phyloP scores from a whole-genome alignment of 2,888 invertebrate species.

The Argyresthia albistria region DNA sequence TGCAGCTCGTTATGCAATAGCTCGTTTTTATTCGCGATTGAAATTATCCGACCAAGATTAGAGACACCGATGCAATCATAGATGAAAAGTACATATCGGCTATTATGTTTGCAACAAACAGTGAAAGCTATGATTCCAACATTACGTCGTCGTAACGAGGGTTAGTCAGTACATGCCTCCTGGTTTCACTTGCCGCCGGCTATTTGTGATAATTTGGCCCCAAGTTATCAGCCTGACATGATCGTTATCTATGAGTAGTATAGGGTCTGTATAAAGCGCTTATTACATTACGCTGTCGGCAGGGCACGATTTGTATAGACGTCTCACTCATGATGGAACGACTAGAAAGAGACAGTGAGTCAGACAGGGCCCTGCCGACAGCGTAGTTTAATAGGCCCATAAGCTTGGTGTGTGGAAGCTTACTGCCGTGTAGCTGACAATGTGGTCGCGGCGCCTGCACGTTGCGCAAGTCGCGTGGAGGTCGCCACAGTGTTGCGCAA shows the following conservation, averaged over 20 bases:
- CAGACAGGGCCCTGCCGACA: too few relatives aligned
- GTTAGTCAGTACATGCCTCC: too few relatives aligned
- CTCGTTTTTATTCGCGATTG: neutral
- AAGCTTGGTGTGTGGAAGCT: neutral
- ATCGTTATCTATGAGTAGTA: too few relatives aligned
- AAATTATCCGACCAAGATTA: neutral
- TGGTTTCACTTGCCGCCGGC: neutral
- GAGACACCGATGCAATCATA: neutral
- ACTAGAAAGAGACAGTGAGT: too few relatives aligned
- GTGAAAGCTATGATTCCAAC: neutral
- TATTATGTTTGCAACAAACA: neutral
- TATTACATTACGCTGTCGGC: too few relatives aligned
- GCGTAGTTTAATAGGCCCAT: too few relatives aligned
- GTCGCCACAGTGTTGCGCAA: neutral
- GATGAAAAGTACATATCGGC: neutral
- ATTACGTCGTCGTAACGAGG: neutral
- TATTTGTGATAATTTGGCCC: neutral
- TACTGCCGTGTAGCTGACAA: neutral
- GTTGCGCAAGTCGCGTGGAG: neutral
- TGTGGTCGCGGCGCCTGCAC: neutral
- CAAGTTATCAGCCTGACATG: neutral
- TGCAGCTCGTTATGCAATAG: too few relatives aligned
- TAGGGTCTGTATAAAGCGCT: too few relatives aligned
- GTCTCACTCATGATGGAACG: too few relatives aligned
- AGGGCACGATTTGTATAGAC: too few relatives aligned